A percentile compares a stretch with the other conserved stretches of the same genome.
Evolutionary conservation across 1,140 invertebrate genomes (phyloP).

Genomic region (Drosophila ficusphila): DNA sequence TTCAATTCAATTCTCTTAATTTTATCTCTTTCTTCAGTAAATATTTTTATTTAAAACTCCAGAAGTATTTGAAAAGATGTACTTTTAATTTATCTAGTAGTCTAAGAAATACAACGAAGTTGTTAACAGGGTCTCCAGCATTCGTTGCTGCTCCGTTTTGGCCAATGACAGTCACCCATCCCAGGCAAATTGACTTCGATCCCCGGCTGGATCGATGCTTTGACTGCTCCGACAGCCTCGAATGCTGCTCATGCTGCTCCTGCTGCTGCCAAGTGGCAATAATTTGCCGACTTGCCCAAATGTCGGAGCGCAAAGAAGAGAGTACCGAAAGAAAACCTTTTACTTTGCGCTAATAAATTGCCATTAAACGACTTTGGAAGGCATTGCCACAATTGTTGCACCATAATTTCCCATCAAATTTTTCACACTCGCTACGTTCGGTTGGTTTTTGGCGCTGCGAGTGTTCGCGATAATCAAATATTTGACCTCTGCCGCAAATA

Average conservation of each 20-base stretch:
- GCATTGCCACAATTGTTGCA: conserved; percentile 77
- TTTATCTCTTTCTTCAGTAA: no score
- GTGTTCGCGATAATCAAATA: conserved; percentile 79
- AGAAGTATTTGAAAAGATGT: no score
- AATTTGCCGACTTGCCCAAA: conserved; percentile 56
- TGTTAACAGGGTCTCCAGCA: conserved; percentile 6
- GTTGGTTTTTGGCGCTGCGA: conserved; percentile 47
- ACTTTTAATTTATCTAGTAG: no score
- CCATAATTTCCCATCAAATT: conserved; percentile 84
- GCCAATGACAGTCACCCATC: conserved; percentile 30
- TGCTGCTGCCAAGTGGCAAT: conserved; percentile 66
- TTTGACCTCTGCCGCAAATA: conserved; percentile 83
- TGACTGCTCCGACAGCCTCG: conserved; percentile 38
- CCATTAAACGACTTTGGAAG: conserved; percentile 70
- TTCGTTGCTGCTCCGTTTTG: not conserved
- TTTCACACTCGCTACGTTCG: conserved; percentile 75
- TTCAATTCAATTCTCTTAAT: no score
- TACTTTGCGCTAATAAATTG: conserved; percentile 82
- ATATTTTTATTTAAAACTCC: no score
- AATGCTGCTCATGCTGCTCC: conserved; percentile 32
- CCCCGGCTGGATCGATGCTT: conserved; percentile 44
- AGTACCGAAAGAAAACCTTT: conserved; percentile 63
- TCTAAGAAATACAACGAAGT: not conserved
- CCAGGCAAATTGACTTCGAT: conserved; percentile 50
- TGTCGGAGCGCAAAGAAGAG: conserved; percentile 15